phyloP scores from a whole-genome alignment of 2,113 vertebrate genomes.

The Donacobius atricapilla region DNA sequence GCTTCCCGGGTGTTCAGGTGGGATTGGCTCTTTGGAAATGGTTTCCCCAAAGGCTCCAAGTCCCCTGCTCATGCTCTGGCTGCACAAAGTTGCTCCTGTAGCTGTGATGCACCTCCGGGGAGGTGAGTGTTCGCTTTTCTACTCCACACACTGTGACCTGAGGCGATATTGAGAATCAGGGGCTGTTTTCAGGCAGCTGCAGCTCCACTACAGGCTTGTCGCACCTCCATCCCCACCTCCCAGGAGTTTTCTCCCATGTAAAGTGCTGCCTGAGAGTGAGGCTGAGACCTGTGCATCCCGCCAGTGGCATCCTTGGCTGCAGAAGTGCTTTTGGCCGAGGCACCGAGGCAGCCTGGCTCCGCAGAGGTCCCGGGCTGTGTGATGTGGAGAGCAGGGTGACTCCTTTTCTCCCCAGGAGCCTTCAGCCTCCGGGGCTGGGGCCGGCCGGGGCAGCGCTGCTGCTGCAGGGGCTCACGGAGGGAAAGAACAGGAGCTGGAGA shows the following conservation, averaged over 20 bases:
- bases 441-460: background rate
- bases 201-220: background rate
- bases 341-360: background rate
- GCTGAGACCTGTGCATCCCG: background rate
- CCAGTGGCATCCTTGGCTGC: background rate
- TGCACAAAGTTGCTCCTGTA: background rate
- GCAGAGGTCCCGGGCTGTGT: background rate
- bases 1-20: background rate
- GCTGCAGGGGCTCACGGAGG: background rate
- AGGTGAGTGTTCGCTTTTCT: background rate
- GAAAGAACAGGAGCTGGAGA: background rate
- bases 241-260: accelerated
- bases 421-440: background rate
- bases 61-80: background rate
- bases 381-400: background rate
- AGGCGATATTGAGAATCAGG: background rate
- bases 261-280: background rate
- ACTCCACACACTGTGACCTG: accelerated
- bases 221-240: background rate
- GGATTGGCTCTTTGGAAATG: accelerated
- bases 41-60: background rate
- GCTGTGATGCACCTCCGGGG: background rate
- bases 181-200: background rate
- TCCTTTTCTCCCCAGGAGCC: background rate
- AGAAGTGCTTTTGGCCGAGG: background rate